These are phyloP conservation scores for Ceratosolen fusciceps DNA, from an alignment of 1,140 invertebrate genomes.

Conservation along the genomic window DNA sequence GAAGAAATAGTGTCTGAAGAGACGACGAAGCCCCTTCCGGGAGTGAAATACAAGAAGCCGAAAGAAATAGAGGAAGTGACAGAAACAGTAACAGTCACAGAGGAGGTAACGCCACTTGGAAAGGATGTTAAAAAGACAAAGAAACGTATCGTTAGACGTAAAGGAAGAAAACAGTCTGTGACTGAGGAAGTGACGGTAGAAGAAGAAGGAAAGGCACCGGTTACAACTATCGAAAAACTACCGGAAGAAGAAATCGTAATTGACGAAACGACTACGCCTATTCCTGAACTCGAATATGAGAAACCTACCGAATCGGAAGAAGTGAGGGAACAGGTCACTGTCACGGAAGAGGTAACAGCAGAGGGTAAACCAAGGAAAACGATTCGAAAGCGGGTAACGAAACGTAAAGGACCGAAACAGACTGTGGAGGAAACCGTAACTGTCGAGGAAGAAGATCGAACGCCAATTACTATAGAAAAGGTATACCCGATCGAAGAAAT, in stretches of 20 bases:
- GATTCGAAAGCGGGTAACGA: slow-evolving; percentile 58
- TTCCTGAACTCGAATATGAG: slow-evolving; percentile 57
- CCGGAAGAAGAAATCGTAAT: slow-evolving; percentile 45
- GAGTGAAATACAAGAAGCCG: too few species aligned
- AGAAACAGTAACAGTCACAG: too few species aligned
- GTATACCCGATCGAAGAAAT: slow-evolving; percentile 45
- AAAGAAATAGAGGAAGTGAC: slow-evolving; percentile 32
- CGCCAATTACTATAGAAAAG: slow-evolving; percentile 40
- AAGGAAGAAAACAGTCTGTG: slow-evolving; percentile 66
- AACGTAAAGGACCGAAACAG: slow-evolving; percentile 57
- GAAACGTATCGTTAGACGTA: slow-evolving; percentile 53
- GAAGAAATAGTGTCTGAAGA: too few species aligned
- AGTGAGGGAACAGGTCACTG: too few species aligned
- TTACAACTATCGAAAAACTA: slow-evolving; percentile 57
- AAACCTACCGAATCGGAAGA: not conserved
- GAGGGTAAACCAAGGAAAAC: slow-evolving; percentile 24
- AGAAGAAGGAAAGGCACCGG: slow-evolving; percentile 67
- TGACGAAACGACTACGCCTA: slow-evolving; percentile 5
- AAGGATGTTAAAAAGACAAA: too few species aligned
- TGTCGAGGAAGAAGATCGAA: slow-evolving; percentile 59
- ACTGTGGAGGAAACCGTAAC: slow-evolving; percentile 70
- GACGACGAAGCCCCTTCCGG: slow-evolving; percentile 16
- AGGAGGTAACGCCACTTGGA: too few species aligned
- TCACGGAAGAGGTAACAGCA: slow-evolving; percentile 28
- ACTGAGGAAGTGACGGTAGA: slow-evolving; percentile 71